phyloP scores from a whole-genome alignment of 2,113 vertebrate species.

The Pygoscelis adeliae region DNA sequence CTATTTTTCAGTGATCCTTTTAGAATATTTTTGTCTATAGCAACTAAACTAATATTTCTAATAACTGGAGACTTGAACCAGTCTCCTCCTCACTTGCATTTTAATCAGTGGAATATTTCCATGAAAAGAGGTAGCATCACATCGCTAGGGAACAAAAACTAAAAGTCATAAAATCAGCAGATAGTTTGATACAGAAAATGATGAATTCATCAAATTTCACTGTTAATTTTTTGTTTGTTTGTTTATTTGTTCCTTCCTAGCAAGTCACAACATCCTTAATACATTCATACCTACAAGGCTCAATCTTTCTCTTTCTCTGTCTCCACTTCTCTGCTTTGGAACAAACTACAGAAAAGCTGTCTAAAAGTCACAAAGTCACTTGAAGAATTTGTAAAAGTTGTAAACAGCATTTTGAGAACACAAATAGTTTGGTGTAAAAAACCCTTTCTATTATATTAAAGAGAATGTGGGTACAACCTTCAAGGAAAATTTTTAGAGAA shows the following conservation, averaged over 20 bases:
- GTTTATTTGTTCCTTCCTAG: background rate
- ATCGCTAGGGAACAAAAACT: background rate
- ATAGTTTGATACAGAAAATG: background rate
- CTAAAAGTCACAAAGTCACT: background rate
- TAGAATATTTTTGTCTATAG: background rate
- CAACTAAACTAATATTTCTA: background rate
- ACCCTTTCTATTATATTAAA: accelerated
- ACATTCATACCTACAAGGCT: background rate
- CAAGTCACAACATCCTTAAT: background rate
- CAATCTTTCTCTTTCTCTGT: background rate
- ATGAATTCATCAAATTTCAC: background rate
- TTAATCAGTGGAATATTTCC: background rate
- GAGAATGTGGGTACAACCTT: background rate
- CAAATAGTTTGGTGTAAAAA: background rate
- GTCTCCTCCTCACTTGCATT: background rate
- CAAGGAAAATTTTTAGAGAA: background rate
- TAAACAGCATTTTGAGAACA: background rate
- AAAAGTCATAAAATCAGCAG: background rate
- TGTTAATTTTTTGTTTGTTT: background rate
- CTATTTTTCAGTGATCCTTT: background rate
- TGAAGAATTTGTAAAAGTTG: background rate
- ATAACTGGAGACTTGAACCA: background rate
- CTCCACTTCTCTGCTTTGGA: background rate
- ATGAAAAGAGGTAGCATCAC: background rate
- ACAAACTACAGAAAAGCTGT: background rate